Evolutionary conservation across 1,140 invertebrate species (phyloP), one percentile per base, ranked within the genome.

Genomic region (Tetramorium simillimum): DNA sequence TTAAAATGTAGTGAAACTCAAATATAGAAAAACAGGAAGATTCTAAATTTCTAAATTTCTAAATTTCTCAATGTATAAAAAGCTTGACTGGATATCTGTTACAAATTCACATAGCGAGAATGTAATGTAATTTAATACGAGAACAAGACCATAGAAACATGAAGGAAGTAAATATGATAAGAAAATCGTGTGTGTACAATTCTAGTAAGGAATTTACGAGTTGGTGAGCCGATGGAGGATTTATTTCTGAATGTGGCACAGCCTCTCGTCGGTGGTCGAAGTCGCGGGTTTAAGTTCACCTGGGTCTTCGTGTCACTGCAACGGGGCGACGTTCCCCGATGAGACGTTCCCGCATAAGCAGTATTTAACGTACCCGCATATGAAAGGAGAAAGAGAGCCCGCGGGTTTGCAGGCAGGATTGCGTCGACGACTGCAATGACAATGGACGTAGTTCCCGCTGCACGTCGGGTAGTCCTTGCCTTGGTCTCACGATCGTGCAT

Each of bases 361-460:
- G 40, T 12, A 46, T 37, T 84, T 84, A 82, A 56, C 49, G n/a
- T 62, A 49, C 81, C 81, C 81, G 81, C 70, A 76, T 85, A 58
- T 37, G 70, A 76, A 75, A 73, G 53, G 28, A 51, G 28, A 81
- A 70, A 81, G 43, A 81, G 43, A 51, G 33, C 24, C 81, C 5
- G 10, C 69, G 70, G 69, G 81, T 72, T 40, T 53, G 40, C 53
- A 24, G 18, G 24, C 28, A 28, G 28, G 60, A 84, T 84, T 58
- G 33, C 81, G 51, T 37, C 76, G 58, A n/a, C 58, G 40, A 37
- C 33, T 65, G 63, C 62, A 69, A 60, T 21, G 67, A 85, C 81
- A 85, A 85, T 85, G 70, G 70, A 76, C 46, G 40, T 7, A 24
- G 43, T 81, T 70, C 63, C 46, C 28, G 78, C 63, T 70, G 78